A percentile compares a stretch with the other conserved stretches of the same genome.
Evolutionary conservation across 2,797 vertebrate genomes (phyloP).

Genomic region (Intellagama lesueurii): DNA sequence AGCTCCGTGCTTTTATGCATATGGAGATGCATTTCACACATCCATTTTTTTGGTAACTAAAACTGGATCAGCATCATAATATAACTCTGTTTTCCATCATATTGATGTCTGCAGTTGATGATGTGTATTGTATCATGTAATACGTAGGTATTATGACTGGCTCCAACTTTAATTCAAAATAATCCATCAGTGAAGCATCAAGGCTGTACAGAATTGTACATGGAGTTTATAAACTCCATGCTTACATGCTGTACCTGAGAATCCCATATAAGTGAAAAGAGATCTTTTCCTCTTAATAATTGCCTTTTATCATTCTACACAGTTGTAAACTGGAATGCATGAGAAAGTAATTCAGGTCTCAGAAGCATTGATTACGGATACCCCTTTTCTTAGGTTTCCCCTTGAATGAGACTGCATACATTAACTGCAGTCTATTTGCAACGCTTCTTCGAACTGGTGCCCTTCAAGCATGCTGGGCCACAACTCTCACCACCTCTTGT

Average conservation of each 20-base stretch:
- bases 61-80: neutral
- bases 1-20: too few species aligned
- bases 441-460: neutral
- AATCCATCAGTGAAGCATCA: neutral
- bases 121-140: neutral
- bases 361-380: constrained; percentile 21
- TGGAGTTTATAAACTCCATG: neutral
- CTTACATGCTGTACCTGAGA: neutral
- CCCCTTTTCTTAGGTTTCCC: neutral
- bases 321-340: neutral
- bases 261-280: neutral
- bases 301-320: neutral
- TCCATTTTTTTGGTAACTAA: neutral
- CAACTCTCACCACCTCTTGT: neutral
- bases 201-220: neutral
- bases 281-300: neutral
- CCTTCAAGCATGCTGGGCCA: neutral
- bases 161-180: neutral
- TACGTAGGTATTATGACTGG: neutral
- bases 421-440: constrained; percentile 33
- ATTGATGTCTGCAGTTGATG: neutral
- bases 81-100: neutral
- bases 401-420: constrained; percentile 39
- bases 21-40: neutral
- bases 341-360: constrained; percentile 23